Base-by-base conservation (phyloP, 1,140 invertebrate species). In the Thereuonema tuberculata region DNA sequence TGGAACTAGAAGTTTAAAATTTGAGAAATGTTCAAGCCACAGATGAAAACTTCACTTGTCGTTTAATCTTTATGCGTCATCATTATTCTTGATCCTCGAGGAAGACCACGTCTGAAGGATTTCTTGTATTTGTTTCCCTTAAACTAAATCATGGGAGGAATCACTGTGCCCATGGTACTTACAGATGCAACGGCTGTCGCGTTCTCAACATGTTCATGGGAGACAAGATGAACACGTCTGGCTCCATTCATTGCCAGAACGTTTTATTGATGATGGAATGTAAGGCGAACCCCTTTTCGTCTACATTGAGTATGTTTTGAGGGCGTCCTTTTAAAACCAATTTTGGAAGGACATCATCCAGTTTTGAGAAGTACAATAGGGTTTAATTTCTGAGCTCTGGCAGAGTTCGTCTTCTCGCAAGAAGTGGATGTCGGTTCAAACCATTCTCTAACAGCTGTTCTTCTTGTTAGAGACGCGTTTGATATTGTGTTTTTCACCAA, bases 141-240 rank as follows among this genome's bases (percentile, higher is more conserved):
- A 58, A 74, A 77, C n/a, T 74, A 46, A 26, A 73, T 70, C 65
- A 69, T 72, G 27, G 72, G 67, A 2, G 69, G 69, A 50, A 74
- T 67, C 47, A 58, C 60, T 12, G 61, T 29, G 46, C 71, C 70
- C n/a, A n/a, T n/a, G n/a, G 71, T 69, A 69, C 69, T 74, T 12
- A 52, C 67, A 66, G 71, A 74, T 23, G 62, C 64, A 1, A 70
- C 69, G 26, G 73, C 63, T 2, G 71, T 74, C 1, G 72, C 70
- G 56, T 69, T 74, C 64, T 73, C 67, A 20, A 65, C 70, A 58
- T 74, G 70, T 63, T 76, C 70, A 17, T 62, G 63, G 3, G 69
- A 69, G 17, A 71, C 57, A 24, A 68, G 26, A 65, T 72, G 72
- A 5, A 75, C 70, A 54, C 70, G 67, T 59, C 66, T 70, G 17